Conservation (phyloP, 2,113 vertebrate genomes). For the Syngnathoides biaculeatus region DNA sequence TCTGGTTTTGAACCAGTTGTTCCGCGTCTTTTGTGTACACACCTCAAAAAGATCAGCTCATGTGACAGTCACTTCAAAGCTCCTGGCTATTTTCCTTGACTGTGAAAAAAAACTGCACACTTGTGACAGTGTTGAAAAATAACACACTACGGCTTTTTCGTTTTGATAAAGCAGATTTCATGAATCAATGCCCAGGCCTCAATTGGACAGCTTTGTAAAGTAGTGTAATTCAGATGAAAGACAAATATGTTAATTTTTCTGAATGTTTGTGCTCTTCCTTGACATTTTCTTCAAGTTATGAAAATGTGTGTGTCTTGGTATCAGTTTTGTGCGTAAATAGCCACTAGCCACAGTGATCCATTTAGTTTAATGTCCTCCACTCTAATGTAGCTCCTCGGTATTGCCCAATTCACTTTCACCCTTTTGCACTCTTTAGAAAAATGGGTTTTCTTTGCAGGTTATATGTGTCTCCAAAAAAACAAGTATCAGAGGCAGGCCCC, state of each 20-base stretch:
- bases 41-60: slow-evolving; percentile 36
- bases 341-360: not conserved
- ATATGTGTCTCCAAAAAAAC: slow-evolving; percentile 84
- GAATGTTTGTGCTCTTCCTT: not conserved
- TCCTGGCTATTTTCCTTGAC: slow-evolving; percentile 33
- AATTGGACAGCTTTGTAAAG: not conserved
- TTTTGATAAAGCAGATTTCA: not conserved
- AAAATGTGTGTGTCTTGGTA: not conserved
- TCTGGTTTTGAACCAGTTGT: slow-evolving; percentile 37
- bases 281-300: not conserved
- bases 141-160: not conserved
- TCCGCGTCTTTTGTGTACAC: slow-evolving; percentile 35
- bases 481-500: slow-evolving; percentile 63
- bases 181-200: not conserved
- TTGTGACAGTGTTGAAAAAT: not conserved
- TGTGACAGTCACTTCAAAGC: slow-evolving; percentile 37
- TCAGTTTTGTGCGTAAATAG: not conserved
- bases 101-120: not conserved
- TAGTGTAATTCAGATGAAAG: not conserved
- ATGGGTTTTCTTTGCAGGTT: slow-evolving; percentile 68
- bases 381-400: not conserved
- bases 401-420: not conserved
- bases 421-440: not conserved
- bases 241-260: not conserved
- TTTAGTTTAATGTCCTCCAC: not conserved